These are phyloP conservation scores for Scelioninae gen. 2 DNA, from an alignment of 2,888 invertebrate genomes.

Conservation along the genomic window DNA sequence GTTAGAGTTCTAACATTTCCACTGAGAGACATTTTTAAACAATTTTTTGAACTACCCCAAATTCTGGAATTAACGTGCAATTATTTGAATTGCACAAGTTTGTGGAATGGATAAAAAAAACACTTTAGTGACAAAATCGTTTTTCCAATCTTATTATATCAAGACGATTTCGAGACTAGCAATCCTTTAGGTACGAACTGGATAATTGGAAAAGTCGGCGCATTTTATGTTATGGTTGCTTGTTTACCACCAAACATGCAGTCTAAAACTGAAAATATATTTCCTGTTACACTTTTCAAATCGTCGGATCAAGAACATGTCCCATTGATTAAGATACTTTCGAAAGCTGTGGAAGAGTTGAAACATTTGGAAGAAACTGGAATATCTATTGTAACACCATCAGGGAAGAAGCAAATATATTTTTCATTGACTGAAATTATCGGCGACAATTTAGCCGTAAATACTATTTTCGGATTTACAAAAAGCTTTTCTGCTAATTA, in stretches of 20 bases:
- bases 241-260: constrained; percentile 6
- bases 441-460: constrained; percentile 39
- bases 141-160: constrained; percentile 3
- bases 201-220: background rate
- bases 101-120: too few species aligned
- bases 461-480: too few species aligned
- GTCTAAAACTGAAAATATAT: background rate
- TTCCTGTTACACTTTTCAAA: constrained; percentile 39
- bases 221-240: background rate
- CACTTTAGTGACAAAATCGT: background rate
- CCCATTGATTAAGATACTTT: too few species aligned
- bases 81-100: too few species aligned
- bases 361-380: constrained; percentile 12
- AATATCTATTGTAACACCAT: background rate
- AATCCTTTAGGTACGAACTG: background rate
- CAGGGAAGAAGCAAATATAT: constrained; percentile 4
- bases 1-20: too few species aligned
- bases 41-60: too few species aligned
- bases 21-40: too few species aligned
- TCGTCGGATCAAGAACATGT: constrained; percentile 22
- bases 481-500: too few species aligned
- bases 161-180: constrained; percentile 6
- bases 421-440: constrained; percentile 8
- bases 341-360: too few species aligned
- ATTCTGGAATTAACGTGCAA: too few species aligned